Evolutionary conservation across 2,113 vertebrate species (phyloP), one percentile per base, ranked within the genome.

Genomic region (Myiagra hebetior): DNA sequence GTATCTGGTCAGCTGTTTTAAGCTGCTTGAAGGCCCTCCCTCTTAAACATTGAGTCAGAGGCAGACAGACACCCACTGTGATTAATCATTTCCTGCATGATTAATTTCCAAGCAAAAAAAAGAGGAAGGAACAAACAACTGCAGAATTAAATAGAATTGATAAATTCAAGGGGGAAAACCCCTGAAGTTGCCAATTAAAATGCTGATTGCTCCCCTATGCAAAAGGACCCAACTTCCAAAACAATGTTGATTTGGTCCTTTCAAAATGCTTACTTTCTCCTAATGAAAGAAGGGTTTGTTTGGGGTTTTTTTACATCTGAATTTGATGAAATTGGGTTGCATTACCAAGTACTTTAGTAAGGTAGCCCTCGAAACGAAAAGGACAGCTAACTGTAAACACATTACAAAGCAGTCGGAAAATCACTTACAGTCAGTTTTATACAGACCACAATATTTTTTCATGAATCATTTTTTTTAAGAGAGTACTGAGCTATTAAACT

Each of bases 11-110:
- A 91, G 96, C 84, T 97, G 96, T 98, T 97, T 96, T 92, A 91
- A 92, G 93, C 31, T 60, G 53, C 67, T 82, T 47, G 4, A 82
- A 90, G 78, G 93, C 33, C 18, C 60, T 93, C 75, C 60, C 93
- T 49, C 35, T 73, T 35, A 57, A 93, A 84, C 69, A 33, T 62
- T 96, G 97, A 98, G 95, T 97, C 98, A 98, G 91, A 98, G 85
- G 95, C 95, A 97, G 93, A 74, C 95, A 93, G 91, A 88, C 88
- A 91, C 97, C 96, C 95, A 46, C 96, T 97, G 97, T 13, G 98
- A 98, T 97, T 98, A 97, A 98, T 97, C 87, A 72, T 91, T 98
- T 98, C 98, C 98, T 98, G 98, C 85, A 74, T 98, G 98, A 98
- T 98, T 98, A 98, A 98, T 97, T 96, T 97, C 85, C 89, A 95